Conservation (phyloP, 1,140 invertebrate genomes). For the Acromyrmex heyeri region DNA sequence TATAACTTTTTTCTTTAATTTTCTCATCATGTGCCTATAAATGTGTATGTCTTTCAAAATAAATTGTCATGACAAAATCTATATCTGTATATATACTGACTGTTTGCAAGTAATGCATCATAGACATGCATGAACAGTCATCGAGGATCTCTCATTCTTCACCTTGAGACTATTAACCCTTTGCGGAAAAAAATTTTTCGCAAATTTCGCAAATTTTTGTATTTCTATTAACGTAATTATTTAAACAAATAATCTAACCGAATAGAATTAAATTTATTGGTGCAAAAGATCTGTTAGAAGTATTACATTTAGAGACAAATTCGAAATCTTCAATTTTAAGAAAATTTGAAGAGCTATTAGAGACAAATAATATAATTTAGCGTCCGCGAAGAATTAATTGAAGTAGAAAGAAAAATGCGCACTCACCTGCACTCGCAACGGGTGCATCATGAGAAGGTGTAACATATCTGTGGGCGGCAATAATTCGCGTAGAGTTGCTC, state of each 20-base stretch:
- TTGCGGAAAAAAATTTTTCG: slow-evolving; percentile 2
- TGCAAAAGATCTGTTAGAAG: not conserved
- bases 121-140: not conserved
- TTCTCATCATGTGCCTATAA: not conserved
- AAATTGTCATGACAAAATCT: slow-evolving; percentile 19
- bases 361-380: not conserved
- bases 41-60: not conserved
- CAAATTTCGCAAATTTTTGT: too few relatives aligned
- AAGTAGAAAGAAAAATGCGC: not conserved
- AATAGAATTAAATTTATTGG: not conserved
- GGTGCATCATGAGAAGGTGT: slow-evolving; percentile 94
- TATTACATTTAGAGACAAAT: not conserved
- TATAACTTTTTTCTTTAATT: slow-evolving; percentile 11
- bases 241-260: not conserved
- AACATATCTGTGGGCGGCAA: slow-evolving; percentile 93
- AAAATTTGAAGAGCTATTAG: not conserved
- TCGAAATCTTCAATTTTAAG: not conserved
- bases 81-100: not conserved
- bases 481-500: slow-evolving; percentile 91
- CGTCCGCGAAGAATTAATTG: not conserved
- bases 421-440: slow-evolving; percentile 95
- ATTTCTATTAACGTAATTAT: slow-evolving; percentile 1
- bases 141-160: not conserved
- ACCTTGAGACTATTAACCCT: not conserved
- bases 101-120: slow-evolving; percentile 8